Evolutionary conservation across 2,888 invertebrate species (phyloP).

Genomic region (Chalcosyrphus nemorum): DNA sequence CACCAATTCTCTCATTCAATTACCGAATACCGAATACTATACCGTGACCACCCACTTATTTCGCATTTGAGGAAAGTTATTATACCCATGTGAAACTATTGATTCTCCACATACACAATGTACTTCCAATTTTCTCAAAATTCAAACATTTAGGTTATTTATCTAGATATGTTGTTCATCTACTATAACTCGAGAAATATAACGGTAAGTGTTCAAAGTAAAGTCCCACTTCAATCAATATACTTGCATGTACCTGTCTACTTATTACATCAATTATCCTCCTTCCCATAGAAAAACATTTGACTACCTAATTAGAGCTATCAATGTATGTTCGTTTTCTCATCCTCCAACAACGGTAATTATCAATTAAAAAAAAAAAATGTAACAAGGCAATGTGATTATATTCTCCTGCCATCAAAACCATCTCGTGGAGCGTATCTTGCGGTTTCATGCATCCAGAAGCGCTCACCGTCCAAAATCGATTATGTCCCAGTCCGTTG

Average conservation of each 20-base stretch:
- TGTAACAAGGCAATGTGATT: conserved; percentile 6
- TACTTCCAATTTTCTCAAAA: too few species aligned
- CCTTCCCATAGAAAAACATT: background rate
- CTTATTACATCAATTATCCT: background rate
- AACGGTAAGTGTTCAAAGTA: too few species aligned
- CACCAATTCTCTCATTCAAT: too few species aligned
- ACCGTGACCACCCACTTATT: too few species aligned
- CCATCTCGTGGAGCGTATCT: conserved; percentile 20
- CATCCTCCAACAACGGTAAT: conserved; percentile 29
- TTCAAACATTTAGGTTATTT: too few species aligned
- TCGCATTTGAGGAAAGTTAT: too few species aligned
- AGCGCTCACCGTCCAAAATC: conserved; percentile 55
- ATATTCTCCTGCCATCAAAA: background rate
- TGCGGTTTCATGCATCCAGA: conserved; percentile 50
- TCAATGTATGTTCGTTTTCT: background rate
- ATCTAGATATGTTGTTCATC: too few species aligned
- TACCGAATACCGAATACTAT: too few species aligned
- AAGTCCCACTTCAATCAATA: background rate
- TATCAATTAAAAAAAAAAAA: conserved; percentile 23
- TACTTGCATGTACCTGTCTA: too few species aligned
- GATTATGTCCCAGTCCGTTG: conserved; percentile 51
- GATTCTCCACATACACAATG: too few species aligned
- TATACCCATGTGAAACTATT: too few species aligned
- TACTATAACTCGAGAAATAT: too few species aligned
- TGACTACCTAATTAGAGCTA: conserved; percentile 30